Evolutionary conservation across 2,113 vertebrate genomes (phyloP).

Genomic region (Ibidorhyncha struthersii): DNA sequence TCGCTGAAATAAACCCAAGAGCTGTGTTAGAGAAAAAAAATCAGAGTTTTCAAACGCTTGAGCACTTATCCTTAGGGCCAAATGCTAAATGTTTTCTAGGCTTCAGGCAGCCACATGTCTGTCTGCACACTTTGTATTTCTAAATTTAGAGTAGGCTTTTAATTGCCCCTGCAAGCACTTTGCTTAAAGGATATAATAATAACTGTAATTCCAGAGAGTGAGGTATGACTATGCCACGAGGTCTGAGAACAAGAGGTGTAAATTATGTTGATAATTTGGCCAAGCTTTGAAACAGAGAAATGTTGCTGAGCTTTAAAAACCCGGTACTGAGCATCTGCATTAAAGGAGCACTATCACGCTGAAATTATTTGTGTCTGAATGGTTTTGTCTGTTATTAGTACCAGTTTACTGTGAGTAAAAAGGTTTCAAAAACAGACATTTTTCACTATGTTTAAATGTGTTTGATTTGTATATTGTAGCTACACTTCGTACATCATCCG

Average conservation of each 20-base stretch:
- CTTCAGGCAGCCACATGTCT: constrained; percentile 4
- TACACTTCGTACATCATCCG: neutral
- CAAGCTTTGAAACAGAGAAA: neutral
- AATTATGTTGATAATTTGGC: neutral
- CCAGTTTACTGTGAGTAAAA: neutral
- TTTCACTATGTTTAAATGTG: neutral
- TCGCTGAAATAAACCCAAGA: neutral
- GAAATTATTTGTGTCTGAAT: neutral
- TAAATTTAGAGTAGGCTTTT: constrained; percentile 4
- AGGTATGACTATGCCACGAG: neutral
- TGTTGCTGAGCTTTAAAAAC: neutral
- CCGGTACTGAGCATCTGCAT: neutral
- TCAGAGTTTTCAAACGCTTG: neutral
- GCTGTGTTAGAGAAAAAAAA: neutral
- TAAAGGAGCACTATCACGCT: neutral
- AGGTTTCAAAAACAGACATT: neutral
- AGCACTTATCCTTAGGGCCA: neutral
- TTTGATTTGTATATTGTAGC: neutral
- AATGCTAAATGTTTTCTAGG: neutral
- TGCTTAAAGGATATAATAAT: neutral
- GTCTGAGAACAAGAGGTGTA: neutral
- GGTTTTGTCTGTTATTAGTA: too few relatives aligned
- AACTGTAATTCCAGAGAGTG: neutral
- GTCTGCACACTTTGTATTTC: neutral
- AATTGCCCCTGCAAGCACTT: constrained; percentile 9